These are phyloP conservation scores for Pecten maximus DNA, from an alignment of 2,888 invertebrate genomes.

Conservation along the genomic window DNA sequence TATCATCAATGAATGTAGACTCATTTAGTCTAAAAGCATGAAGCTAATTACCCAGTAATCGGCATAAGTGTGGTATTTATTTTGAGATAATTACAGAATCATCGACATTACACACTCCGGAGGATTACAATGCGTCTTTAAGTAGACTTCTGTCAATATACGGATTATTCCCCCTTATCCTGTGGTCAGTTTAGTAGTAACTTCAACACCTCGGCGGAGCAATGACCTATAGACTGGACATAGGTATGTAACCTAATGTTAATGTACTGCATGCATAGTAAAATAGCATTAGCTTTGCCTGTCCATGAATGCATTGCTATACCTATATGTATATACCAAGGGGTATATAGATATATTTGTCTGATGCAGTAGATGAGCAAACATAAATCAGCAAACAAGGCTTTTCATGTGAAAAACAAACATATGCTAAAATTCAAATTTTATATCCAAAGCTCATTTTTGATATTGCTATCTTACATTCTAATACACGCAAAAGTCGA, in stretches of 20 bases:
- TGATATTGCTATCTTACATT: too few species aligned
- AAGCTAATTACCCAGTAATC: background rate
- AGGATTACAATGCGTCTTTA: background rate
- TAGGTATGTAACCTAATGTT: background rate
- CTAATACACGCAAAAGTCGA: too few species aligned
- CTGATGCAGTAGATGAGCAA: too few species aligned
- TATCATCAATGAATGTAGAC: background rate
- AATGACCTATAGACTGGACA: slow-evolving; percentile 18
- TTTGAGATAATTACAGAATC: background rate
- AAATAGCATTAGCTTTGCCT: background rate
- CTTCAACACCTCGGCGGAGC: background rate
- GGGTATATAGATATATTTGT: too few species aligned
- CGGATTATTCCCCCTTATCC: background rate
- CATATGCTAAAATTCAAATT: too few species aligned
- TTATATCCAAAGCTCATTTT: too few species aligned
- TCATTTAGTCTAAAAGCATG: background rate
- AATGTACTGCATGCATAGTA: background rate
- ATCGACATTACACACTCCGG: background rate
- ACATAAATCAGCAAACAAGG: too few species aligned
- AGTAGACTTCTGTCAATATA: slow-evolving; percentile 2
- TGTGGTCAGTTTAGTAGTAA: slow-evolving; percentile 3
- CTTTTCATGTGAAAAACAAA: too few species aligned
- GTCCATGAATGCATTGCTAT: too few species aligned
- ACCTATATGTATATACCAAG: too few species aligned
- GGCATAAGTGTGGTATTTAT: background rate